These are phyloP conservation scores for Dicrurus megarhynchus DNA, from an alignment of 2,113 vertebrate genomes.

Conservation along the genomic window DNA sequence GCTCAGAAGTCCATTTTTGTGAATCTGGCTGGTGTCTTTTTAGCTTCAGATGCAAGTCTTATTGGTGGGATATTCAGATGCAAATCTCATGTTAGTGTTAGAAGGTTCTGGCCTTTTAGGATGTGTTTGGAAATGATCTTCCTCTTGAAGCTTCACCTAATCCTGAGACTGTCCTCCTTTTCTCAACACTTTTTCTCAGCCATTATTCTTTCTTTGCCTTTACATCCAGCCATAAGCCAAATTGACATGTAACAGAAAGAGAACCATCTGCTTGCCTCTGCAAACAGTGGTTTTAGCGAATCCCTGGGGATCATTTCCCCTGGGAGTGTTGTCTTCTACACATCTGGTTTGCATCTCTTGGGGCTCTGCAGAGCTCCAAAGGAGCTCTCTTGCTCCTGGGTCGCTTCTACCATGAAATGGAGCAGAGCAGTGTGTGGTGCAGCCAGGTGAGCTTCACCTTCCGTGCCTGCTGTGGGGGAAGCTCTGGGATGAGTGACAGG, in stretches of 20 bases:
- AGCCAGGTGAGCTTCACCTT: not conserved
- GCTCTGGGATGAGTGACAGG: not conserved
- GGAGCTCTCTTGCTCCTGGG: not conserved
- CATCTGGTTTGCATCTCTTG: not conserved
- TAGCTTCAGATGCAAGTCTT: not conserved
- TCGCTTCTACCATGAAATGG: not conserved
- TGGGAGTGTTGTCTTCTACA: not conserved
- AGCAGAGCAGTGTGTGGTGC: not conserved
- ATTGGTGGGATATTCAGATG: not conserved
- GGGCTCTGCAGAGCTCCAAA: not conserved
- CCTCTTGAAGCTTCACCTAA: not conserved
- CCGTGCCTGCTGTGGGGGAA: not conserved
- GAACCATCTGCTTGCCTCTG: not conserved
- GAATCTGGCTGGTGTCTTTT: not conserved
- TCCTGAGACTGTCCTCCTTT: not conserved
- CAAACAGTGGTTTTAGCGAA: not conserved
- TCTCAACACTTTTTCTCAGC: not conserved
- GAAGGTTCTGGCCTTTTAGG: not conserved
- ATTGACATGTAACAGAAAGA: not conserved
- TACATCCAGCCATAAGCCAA: not conserved
- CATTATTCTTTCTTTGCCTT: not conserved
- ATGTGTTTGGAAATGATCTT: not conserved
- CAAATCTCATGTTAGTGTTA: not conserved
- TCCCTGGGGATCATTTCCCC: not conserved
- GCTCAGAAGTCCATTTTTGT: not conserved